phyloP scores from a whole-genome alignment of 2,888 invertebrate species.

The Amphipyra tragopoginis region DNA sequence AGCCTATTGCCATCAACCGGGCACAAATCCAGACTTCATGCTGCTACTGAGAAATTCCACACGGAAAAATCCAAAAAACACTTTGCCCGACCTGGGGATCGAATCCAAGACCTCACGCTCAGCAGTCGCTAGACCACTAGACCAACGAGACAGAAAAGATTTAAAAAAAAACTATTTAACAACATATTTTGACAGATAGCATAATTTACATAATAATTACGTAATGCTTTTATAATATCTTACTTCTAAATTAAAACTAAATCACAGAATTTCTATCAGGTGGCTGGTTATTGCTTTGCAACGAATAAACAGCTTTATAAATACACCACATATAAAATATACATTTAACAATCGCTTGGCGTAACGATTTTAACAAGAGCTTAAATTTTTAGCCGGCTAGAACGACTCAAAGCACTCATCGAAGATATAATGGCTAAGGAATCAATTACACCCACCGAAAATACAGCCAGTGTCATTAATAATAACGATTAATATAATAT shows the following conservation, averaged over 20 bases:
- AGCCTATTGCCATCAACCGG: too few relatives aligned
- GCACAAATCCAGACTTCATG: too few relatives aligned
- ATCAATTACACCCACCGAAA: constrained; percentile 48
- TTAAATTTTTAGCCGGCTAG: constrained; percentile 79
- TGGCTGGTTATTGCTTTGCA: constrained; percentile 36
- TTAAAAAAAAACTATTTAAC: too few relatives aligned
- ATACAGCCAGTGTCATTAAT: constrained; percentile 42
- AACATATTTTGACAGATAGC: constrained; percentile 23
- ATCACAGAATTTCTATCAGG: constrained; percentile 39
- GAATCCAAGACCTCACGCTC: too few relatives aligned
- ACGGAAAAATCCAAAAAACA: too few relatives aligned
- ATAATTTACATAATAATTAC: constrained; percentile 3
- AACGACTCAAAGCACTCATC: constrained; percentile 76
- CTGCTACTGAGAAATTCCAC: too few relatives aligned
- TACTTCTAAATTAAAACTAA: constrained; percentile 16
- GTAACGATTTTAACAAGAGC: constrained; percentile 53
- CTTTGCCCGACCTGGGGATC: too few relatives aligned
- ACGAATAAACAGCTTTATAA: constrained; percentile 39
- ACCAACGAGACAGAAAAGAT: too few relatives aligned
- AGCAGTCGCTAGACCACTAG: too few relatives aligned
- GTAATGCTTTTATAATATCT: constrained; percentile 1
- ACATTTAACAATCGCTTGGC: constrained; percentile 26
- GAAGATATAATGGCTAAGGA: constrained; percentile 79
- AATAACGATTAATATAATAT: constrained; percentile 41
- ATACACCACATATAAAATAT: background rate